phyloP scores from a whole-genome alignment of 2,888 invertebrate genomes.

The Calliopum simillimum region DNA sequence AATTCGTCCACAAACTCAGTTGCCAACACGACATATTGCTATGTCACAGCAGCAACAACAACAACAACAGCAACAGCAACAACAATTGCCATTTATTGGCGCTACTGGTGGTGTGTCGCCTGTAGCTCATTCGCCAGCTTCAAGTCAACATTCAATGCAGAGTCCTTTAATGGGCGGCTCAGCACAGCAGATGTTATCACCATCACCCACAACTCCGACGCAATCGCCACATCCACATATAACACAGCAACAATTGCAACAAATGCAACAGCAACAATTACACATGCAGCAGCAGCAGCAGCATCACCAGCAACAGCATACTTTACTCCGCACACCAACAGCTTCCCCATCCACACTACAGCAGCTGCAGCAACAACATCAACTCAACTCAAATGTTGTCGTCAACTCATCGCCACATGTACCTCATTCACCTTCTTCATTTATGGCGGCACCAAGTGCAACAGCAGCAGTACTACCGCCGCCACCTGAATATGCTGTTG shows the following conservation, averaged over 20 bases:
- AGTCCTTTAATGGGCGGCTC: slow-evolving; percentile 57
- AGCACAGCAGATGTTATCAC: slow-evolving; percentile 54
- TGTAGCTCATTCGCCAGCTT: slow-evolving; percentile 59
- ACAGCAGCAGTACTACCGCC: slow-evolving; percentile 46
- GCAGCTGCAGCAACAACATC: slow-evolving; percentile 5
- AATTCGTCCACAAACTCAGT: slow-evolving; percentile 49
- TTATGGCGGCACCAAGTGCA: slow-evolving; percentile 19
- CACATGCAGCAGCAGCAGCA: slow-evolving; percentile 42
- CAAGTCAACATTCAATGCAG: slow-evolving; percentile 62
- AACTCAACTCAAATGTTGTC: background rate
- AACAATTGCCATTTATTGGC: slow-evolving; percentile 51
- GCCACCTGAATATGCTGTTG: slow-evolving; percentile 60
- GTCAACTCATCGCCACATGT: slow-evolving; percentile 40
- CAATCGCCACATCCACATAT: slow-evolving; percentile 53
- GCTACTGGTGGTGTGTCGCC: slow-evolving; percentile 57
- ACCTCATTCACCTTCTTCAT: slow-evolving; percentile 44
- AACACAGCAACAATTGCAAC: slow-evolving; percentile 54
- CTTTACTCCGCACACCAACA: slow-evolving; percentile 39
- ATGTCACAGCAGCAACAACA: slow-evolving; percentile 51
- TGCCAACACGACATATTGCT: slow-evolving; percentile 42
- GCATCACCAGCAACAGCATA: slow-evolving; percentile 47
- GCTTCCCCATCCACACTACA: slow-evolving; percentile 41
- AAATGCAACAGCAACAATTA: slow-evolving; percentile 49
- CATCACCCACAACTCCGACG: slow-evolving; percentile 52
- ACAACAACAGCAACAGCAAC: slow-evolving; percentile 52